Evolutionary conservation across 1,140 invertebrate species (phyloP).

Genomic region (Drosophila pandora): DNA sequence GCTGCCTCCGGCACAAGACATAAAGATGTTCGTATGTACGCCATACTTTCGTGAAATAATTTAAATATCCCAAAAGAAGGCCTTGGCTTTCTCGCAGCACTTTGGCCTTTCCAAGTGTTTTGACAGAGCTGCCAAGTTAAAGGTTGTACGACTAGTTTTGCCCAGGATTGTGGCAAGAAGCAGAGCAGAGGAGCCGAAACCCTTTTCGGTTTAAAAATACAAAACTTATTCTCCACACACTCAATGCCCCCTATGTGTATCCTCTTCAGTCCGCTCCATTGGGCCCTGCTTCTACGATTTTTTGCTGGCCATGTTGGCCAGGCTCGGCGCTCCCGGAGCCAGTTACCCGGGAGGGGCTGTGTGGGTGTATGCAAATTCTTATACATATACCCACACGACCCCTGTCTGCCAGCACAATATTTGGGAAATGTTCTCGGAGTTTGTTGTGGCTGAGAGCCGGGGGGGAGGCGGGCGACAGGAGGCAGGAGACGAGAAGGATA

Average conservation of each 20-base stretch:
- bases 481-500: neutral
- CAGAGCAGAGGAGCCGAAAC: conserved; percentile 23
- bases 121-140: conserved; percentile 69
- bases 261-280: conserved; percentile 12
- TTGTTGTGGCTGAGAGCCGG: conserved; percentile 36
- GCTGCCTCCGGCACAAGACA: conserved; percentile 2
- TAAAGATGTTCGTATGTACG: conserved; percentile 31
- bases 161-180: conserved; percentile 20
- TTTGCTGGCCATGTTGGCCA: conserved; percentile 60
- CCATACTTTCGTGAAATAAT: conserved; percentile 54
- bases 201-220: conserved; percentile 50
- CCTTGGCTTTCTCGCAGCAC: neutral
- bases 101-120: conserved; percentile 51
- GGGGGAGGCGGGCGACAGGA: neutral
- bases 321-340: neutral
- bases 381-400: conserved; percentile 67
- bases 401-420: conserved; percentile 62
- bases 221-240: conserved; percentile 22
- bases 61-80: conserved; percentile 42
- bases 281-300: conserved; percentile 55
- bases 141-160: conserved; percentile 63
- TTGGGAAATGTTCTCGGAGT: conserved; percentile 51
- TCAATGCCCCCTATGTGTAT: conserved; percentile 2
- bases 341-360: neutral
- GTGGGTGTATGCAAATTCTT: conserved; percentile 68